These are phyloP conservation scores for Cotesia glomerata DNA, from an alignment of 1,140 invertebrate species.

Conservation along the genomic window DNA sequence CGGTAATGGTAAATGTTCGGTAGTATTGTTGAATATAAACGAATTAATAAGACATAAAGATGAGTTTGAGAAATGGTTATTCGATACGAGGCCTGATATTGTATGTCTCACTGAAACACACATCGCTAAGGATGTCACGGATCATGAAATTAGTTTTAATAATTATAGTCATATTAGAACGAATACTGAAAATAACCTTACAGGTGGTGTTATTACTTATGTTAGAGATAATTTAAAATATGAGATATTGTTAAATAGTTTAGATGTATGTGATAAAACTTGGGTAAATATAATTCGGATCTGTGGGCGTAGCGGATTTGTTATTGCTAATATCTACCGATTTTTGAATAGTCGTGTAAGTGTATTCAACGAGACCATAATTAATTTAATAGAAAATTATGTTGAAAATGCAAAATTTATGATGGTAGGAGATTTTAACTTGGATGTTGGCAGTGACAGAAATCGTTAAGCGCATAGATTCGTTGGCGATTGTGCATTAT, in stretches of 20 bases:
- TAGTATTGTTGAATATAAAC: conserved; percentile 15
- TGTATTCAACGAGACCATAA: too few relatives aligned
- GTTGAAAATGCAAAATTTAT: too few relatives aligned
- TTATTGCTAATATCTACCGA: conserved; percentile 7
- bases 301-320: not conserved
- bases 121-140: not conserved
- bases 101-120: conserved; percentile 24
- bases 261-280: not conserved
- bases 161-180: conserved; percentile 6
- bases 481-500: too few relatives aligned
- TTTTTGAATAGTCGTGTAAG: conserved; percentile 5
- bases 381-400: too few relatives aligned
- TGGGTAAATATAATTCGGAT: conserved; percentile 3
- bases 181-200: conserved; percentile 14
- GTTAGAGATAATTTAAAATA: not conserved
- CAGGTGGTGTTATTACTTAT: conserved; percentile 10
- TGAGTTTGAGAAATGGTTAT: not conserved
- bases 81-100: conserved; percentile 1
- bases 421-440: too few relatives aligned
- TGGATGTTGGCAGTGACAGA: too few relatives aligned
- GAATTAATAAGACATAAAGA: conserved; percentile 20
- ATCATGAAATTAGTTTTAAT: conserved; percentile 8
- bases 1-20: not conserved
- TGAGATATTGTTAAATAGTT: not conserved
- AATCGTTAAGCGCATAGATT: too few relatives aligned